A percentile compares a stretch with the other conserved stretches of the same genome.
phyloP scores from a whole-genome alignment of 2,888 invertebrate genomes.

The Ceramica pisi region DNA sequence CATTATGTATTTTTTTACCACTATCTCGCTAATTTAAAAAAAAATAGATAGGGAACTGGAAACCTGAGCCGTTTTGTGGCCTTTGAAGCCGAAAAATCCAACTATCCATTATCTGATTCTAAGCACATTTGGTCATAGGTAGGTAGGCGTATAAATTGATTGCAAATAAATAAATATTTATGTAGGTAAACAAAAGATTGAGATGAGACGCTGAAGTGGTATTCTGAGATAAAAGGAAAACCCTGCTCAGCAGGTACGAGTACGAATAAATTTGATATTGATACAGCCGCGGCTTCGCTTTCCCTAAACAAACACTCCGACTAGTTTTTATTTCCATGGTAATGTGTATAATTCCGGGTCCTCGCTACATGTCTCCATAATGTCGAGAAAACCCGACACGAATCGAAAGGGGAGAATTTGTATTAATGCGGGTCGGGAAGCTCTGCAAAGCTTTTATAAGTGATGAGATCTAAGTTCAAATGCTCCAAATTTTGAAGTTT shows the following conservation, averaged over 20 bases:
- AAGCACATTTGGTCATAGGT: background rate
- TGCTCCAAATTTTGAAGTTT: conserved; percentile 47
- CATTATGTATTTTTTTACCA: no score
- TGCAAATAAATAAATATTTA: conserved; percentile 20
- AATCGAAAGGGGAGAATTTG: conserved; percentile 72
- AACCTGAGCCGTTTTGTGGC: background rate
- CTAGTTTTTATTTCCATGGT: conserved; percentile 71
- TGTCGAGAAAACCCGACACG: conserved; percentile 62
- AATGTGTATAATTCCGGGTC: conserved; percentile 63
- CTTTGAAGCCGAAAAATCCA: background rate
- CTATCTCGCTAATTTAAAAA: no score
- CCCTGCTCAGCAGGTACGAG: conserved; percentile 22
- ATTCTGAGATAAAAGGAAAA: conserved; percentile 38
- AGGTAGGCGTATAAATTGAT: background rate
- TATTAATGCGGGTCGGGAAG: conserved; percentile 68
- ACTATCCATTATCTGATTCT: background rate
- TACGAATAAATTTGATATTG: conserved; percentile 39
- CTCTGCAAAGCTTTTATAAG: conserved; percentile 66
- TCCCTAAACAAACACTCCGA: conserved; percentile 59
- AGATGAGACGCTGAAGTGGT: conserved; percentile 9
- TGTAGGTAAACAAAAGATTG: conserved; percentile 11
- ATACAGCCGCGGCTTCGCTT: conserved; percentile 45
- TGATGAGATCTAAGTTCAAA: conserved; percentile 54
- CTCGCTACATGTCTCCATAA: conserved; percentile 54
- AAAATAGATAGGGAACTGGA: background rate